Conservation (phyloP, 2,113 vertebrate genomes). For the Gnathonemus longibarbis region DNA sequence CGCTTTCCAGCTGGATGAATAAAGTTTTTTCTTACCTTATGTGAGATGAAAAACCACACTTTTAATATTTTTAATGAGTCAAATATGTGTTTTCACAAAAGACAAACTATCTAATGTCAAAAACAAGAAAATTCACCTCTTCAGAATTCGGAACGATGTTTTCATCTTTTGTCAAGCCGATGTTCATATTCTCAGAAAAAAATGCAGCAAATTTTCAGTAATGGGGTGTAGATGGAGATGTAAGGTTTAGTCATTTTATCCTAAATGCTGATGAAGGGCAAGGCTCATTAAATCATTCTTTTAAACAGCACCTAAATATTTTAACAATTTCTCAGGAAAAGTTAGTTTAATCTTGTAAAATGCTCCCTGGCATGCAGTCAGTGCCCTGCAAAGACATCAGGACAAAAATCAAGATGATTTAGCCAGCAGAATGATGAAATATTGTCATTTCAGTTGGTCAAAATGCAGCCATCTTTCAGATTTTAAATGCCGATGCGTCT, state of each 20-base stretch:
- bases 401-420: not conserved
- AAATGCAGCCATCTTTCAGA: not conserved
- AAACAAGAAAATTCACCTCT: not conserved
- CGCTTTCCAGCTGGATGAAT: not conserved
- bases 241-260: not conserved
- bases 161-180: not conserved
- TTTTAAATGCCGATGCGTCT: not conserved
- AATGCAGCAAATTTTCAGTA: not conserved
- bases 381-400: not conserved
- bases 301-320: not conserved
- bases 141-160: not conserved
- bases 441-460: not conserved
- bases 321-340: slow-evolving; percentile 18
- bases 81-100: not conserved
- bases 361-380: slow-evolving; percentile 5
- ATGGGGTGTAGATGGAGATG: not conserved
- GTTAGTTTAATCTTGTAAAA: slow-evolving; percentile 21
- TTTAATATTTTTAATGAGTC: not conserved
- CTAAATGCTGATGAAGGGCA: not conserved
- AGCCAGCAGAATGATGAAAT: not conserved
- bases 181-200: not conserved
- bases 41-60: not conserved
- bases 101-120: not conserved
- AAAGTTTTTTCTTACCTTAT: not conserved
- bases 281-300: not conserved